Evolutionary conservation across 2,113 vertebrate species (phyloP), one percentile per base, ranked within the genome.

Genomic region (Nannospalax galili): DNA sequence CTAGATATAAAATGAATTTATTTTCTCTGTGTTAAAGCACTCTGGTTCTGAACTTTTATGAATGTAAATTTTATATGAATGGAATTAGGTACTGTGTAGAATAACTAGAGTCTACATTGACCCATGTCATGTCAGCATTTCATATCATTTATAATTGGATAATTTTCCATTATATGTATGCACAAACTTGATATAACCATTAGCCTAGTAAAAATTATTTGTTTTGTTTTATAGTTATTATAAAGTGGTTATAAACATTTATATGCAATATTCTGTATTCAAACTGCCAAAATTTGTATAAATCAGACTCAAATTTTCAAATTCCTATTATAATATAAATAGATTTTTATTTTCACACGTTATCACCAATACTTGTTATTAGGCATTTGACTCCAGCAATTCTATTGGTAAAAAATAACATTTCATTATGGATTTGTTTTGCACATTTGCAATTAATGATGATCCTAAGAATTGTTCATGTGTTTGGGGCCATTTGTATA

Each of bases 321-420:
- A 45, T 37, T 78, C 22, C 3, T 32, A 28, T 3, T 14, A 58
- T 30, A 65, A 6, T 65, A n/a, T 12, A 52, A 17, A 2, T 79
- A 3, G 12, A 0, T 80, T 52, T 64, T 58, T 19, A 67, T 90
- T 73, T 28, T 74, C n/a, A 3, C 19, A 92, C 17, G 24, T 40
- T 35, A 3, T 62, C 10, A 7, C 2, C 26, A 52, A 58, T 24
- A 74, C 2, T 77, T 70, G 1, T 65, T 60, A n/a, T 7, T 1
- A 70, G n/a, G 12, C 12, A 45, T 72, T 69, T 90, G 28, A 48
- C 30, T 30, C 2, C 32, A 45, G 26, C 15, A 35, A 60, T 35
- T 9, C 40, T n/a, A 5, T 10, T 3, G 11, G 1, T 67, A 5
- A 79, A 0, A 62, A 60, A 42, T 30, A 1, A 6, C 67, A 19